Evolutionary conservation across 2,888 invertebrate species (phyloP).

Genomic region (Anthophora plumipes): DNA sequence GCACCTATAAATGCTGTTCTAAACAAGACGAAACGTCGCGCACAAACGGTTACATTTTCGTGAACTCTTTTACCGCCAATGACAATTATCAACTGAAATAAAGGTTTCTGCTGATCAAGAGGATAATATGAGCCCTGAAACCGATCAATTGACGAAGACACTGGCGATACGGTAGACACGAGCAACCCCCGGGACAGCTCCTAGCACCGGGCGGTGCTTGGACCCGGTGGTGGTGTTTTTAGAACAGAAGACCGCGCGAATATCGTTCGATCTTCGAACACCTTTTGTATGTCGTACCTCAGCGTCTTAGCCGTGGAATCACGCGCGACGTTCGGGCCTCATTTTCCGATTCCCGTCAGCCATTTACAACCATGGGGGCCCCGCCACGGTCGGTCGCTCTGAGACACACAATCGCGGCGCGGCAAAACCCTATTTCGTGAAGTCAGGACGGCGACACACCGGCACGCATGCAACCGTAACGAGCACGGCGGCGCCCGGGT

Average conservation of each 20-base stretch:
- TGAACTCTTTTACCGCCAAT: conserved; percentile 16
- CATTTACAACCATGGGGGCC: conserved; percentile 79
- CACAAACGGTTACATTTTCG: conserved; percentile 17
- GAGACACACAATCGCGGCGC: conserved; percentile 64
- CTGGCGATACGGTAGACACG: conserved; percentile 51
- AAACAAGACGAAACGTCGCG: conserved; percentile 46
- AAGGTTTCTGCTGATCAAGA: conserved; percentile 4
- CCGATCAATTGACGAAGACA: conserved; percentile 67
- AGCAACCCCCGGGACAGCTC: conserved; percentile 66
- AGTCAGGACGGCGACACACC: conserved; percentile 58
- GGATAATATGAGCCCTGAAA: conserved; percentile 45
- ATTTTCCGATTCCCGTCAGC: conserved; percentile 77
- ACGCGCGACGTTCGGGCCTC: conserved; percentile 72
- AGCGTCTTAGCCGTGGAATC: conserved; percentile 70
- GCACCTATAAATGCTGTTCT: conserved; percentile 52
- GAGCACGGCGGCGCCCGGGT: conserved; percentile 65
- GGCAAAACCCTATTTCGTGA: conserved; percentile 64
- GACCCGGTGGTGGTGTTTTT: conserved; percentile 59
- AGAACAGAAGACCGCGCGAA: conserved; percentile 45
- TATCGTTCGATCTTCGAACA: conserved; percentile 25
- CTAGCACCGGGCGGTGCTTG: conserved; percentile 65
- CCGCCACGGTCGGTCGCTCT: conserved; percentile 74
- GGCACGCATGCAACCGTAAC: conserved; percentile 56
- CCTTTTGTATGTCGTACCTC: conserved; percentile 68
- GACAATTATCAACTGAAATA: conserved; percentile 21